These are phyloP conservation scores for Aporrectodea caliginosa DNA, from an alignment of 1,140 invertebrate species.

Conservation along the genomic window DNA sequence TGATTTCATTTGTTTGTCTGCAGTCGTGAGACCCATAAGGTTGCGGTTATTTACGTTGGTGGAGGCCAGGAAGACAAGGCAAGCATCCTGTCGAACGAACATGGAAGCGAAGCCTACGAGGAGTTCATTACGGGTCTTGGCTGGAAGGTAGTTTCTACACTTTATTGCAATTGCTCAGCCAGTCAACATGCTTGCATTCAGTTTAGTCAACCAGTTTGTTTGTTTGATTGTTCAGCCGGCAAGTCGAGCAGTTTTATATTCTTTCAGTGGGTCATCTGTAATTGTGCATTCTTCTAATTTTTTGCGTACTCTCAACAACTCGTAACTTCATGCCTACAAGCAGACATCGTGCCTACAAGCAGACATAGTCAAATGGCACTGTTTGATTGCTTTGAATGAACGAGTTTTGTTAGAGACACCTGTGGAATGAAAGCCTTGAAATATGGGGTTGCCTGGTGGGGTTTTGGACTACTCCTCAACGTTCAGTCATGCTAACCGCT, in stretches of 20 bases:
- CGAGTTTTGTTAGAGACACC: too few relatives aligned
- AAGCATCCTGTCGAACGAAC: slow-evolving; percentile 76
- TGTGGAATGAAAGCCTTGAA: too few relatives aligned
- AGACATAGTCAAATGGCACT: too few relatives aligned
- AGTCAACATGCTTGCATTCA: neutral
- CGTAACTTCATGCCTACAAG: neutral
- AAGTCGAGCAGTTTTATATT: too few relatives aligned
- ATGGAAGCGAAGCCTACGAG: slow-evolving; percentile 87
- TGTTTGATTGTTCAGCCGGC: too few relatives aligned
- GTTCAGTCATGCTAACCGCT: too few relatives aligned
- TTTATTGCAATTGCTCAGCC: neutral
- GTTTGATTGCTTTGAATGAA: too few relatives aligned
- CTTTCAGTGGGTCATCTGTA: neutral
- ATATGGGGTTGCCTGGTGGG: too few relatives aligned
- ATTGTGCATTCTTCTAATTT: neutral
- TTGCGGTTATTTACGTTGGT: slow-evolving; percentile 96
- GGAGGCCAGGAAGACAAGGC: slow-evolving; percentile 93
- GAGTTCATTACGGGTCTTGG: slow-evolving; percentile 85
- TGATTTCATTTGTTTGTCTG: neutral
- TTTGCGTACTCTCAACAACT: neutral
- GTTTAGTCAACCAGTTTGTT: neutral
- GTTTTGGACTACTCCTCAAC: too few relatives aligned
- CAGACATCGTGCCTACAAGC: too few relatives aligned
- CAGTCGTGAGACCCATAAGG: slow-evolving; percentile 94
- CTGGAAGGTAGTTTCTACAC: slow-evolving; percentile 73